Evolutionary conservation across 2,888 invertebrate genomes (phyloP), one percentile per base, ranked within the genome.

Genomic region (Agrochola litura): DNA sequence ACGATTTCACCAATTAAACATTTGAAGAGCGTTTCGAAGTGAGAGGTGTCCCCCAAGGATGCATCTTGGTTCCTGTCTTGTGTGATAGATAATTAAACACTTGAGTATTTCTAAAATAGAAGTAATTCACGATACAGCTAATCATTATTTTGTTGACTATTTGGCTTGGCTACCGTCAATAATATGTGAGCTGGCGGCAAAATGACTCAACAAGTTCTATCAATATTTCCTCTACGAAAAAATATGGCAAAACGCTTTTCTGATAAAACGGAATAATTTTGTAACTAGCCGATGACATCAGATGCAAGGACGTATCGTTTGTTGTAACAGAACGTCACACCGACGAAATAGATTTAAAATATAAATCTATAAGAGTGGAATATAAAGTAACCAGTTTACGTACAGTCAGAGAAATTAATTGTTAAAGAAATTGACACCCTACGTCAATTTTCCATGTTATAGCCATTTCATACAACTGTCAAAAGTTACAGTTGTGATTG

Each of bases 191-290:
- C 30, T 6, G 12, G 6, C 9, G 52, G n/a, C 14, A 64, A 70
- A 69, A 58, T 82, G 74, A 10, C 60, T 6, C 49, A 82, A 82
- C 30, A 70, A 66, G 49, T 41, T 66, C 54, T 65, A 66, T 61
- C 82, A 81, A 69, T 82, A 85, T 73, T 65, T 54, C 78, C 43
- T 60, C 58, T 61, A 46, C 56, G 43, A n/a, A 56, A 83, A 81
- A 63, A 58, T 46, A 70, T 85, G 70, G 41, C 70, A 43, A 71
- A 63, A 68, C 30, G 75, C 6, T 81, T 85, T 67, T 70, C 37
- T 67, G 63, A 75, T 71, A 68, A 63, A 86, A 65, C 49, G 25
- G 58, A 81, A 82, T 71, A 1, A 72, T 82, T 82, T 82, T 82
- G 70, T 82, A 82, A 77, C 37, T 37, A 68, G n/a, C 61, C 49